Evolutionary conservation across 2,888 invertebrate genomes (phyloP).

Genomic region (Cartodere bifasciata): DNA sequence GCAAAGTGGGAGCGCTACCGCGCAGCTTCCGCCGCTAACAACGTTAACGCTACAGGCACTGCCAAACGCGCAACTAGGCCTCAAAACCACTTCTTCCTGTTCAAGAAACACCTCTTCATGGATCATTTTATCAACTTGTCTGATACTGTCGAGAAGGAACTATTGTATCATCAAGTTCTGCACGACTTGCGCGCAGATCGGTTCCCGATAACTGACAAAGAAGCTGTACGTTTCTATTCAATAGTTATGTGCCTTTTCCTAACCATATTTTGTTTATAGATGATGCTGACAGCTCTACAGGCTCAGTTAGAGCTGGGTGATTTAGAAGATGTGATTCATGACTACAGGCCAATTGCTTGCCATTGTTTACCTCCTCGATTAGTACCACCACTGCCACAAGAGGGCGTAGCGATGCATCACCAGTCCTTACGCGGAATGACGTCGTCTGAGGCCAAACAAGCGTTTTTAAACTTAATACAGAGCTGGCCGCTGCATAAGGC

Average conservation of each 20-base stretch:
- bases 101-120: constrained; percentile 74
- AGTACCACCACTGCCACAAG: constrained; percentile 62
- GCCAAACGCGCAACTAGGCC: constrained; percentile 30
- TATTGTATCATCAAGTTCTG: constrained; percentile 85
- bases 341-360: constrained; percentile 55
- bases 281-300: constrained; percentile 88
- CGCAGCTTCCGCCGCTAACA: constrained; percentile 49
- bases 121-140: constrained; percentile 65
- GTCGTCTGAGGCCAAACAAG: constrained; percentile 77
- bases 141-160: constrained; percentile 85
- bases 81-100: constrained; percentile 56
- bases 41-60: constrained; percentile 27
- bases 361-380: constrained; percentile 76
- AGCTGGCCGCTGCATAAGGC: constrained; percentile 90
- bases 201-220: constrained; percentile 85
- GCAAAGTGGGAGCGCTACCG: constrained; percentile 90
- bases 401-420: constrained; percentile 84
- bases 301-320: constrained; percentile 87
- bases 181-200: constrained; percentile 83
- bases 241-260: neutral
- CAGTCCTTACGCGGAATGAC: constrained; percentile 80
- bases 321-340: constrained; percentile 52
- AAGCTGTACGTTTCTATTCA: constrained; percentile 58
- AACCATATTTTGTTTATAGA: constrained; percentile 40
- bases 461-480: constrained; percentile 83